phyloP scores from a whole-genome alignment of 2,888 invertebrate genomes.

The Trissolcus japonicus region DNA sequence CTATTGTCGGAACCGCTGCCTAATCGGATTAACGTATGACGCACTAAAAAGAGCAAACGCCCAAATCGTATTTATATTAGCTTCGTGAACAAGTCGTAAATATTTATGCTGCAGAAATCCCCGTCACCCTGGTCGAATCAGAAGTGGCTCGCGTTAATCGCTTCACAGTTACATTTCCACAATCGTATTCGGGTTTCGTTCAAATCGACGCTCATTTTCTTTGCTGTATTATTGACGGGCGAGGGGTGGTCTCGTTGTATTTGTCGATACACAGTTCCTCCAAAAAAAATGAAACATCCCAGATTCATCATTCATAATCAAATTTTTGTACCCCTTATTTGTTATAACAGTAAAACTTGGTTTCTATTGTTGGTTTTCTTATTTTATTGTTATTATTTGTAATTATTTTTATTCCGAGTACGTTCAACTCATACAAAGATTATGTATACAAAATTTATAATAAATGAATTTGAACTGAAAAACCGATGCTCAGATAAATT shows the following conservation, averaged over 20 bases:
- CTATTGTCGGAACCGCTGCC: constrained; percentile 58
- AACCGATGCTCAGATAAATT: too few relatives aligned
- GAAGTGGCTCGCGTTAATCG: constrained; percentile 73
- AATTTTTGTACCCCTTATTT: too few relatives aligned
- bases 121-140: constrained; percentile 47
- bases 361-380: too few relatives aligned
- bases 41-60: constrained; percentile 76
- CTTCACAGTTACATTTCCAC: constrained; percentile 70
- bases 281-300: too few relatives aligned
- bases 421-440: too few relatives aligned
- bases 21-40: constrained; percentile 74
- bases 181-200: constrained; percentile 63
- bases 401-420: too few relatives aligned
- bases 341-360: too few relatives aligned
- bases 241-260: constrained; percentile 4
- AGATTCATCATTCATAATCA: too few relatives aligned
- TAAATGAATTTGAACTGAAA: too few relatives aligned
- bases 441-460: too few relatives aligned
- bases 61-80: constrained; percentile 77
- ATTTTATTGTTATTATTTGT: too few relatives aligned
- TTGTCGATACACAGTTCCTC: too few relatives aligned
- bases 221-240: constrained; percentile 17
- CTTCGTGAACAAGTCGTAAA: constrained; percentile 76
- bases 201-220: constrained; percentile 46
- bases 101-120: constrained; percentile 72